A percentile compares a stretch with the other conserved stretches of the same genome.
These are phyloP conservation scores for Plebejus melissa DNA, from an alignment of 2,888 invertebrate species.

Conservation along the genomic window DNA sequence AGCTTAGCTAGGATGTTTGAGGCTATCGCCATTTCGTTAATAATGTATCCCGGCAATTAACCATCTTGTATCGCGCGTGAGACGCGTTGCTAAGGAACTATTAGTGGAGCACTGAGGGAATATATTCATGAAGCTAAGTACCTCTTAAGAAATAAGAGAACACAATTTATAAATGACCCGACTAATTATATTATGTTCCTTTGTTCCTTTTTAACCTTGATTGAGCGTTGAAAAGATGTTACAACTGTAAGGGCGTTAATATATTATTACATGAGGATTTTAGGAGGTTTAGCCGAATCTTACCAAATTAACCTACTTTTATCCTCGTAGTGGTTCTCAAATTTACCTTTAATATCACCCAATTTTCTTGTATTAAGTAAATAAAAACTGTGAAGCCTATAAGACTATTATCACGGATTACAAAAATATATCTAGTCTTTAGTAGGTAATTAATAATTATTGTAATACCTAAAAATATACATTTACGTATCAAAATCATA, in stretches of 20 bases:
- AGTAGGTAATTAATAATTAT: too few relatives aligned
- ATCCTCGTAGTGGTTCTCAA: neutral
- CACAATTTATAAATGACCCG: conserved; percentile 1
- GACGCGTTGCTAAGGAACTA: conserved; percentile 22
- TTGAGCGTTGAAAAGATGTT: neutral
- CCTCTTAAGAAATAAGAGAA: neutral
- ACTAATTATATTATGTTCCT: neutral
- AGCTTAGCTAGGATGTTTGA: neutral
- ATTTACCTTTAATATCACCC: too few relatives aligned
- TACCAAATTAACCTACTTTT: neutral
- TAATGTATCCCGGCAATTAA: conserved; percentile 16
- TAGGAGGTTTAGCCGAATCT: neutral
- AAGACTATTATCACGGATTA: too few relatives aligned
- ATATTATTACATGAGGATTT: neutral
- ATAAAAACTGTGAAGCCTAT: too few relatives aligned
- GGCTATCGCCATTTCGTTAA: conserved; percentile 21
- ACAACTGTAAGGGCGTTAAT: neutral
- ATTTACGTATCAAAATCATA: too few relatives aligned
- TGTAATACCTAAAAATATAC: too few relatives aligned
- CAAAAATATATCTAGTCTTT: too few relatives aligned
- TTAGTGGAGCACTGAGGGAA: conserved; percentile 19
- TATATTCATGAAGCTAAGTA: conserved; percentile 24
- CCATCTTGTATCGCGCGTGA: conserved; percentile 22
- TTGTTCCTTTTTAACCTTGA: neutral
- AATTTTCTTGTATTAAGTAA: too few relatives aligned